A percentile compares a stretch with the other conserved stretches of the same genome.
phyloP scores from a whole-genome alignment of 2,888 invertebrate genomes.

The Belgica antarctica region DNA sequence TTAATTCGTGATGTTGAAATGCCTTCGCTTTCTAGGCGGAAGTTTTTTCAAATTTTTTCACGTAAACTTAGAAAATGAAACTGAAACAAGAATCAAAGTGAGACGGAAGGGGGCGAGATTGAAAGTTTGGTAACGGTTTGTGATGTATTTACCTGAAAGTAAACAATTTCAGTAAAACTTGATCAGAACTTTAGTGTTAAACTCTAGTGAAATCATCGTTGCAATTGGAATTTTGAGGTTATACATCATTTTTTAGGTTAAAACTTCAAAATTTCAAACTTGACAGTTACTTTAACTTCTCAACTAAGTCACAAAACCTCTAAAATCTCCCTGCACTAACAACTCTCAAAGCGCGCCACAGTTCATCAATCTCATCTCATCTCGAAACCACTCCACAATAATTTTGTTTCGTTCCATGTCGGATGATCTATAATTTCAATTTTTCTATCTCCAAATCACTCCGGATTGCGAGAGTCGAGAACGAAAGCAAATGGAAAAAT shows the following conservation, averaged over 20 bases:
- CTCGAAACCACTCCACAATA: not conserved
- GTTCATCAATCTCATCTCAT: slow-evolving; percentile 1
- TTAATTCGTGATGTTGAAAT: too few relatives aligned
- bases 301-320: too few relatives aligned
- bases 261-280: too few relatives aligned
- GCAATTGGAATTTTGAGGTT: too few relatives aligned
- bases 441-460: not conserved
- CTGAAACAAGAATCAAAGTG: not conserved
- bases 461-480: not conserved
- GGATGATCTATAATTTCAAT: not conserved
- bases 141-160: too few relatives aligned
- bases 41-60: not conserved
- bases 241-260: too few relatives aligned
- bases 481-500: not conserved
- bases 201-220: too few relatives aligned
- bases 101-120: not conserved
- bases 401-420: slow-evolving; percentile 6
- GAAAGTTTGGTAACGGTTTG: too few relatives aligned
- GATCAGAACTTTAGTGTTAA: too few relatives aligned
- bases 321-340: not conserved
- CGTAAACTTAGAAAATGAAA: not conserved
- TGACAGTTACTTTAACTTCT: too few relatives aligned
- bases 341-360: not conserved
- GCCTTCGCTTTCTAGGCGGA: too few relatives aligned
- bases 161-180: too few relatives aligned